Base-by-base conservation (phyloP, 1,140 invertebrate species). In the Camponotus pennsylvanicus region DNA sequence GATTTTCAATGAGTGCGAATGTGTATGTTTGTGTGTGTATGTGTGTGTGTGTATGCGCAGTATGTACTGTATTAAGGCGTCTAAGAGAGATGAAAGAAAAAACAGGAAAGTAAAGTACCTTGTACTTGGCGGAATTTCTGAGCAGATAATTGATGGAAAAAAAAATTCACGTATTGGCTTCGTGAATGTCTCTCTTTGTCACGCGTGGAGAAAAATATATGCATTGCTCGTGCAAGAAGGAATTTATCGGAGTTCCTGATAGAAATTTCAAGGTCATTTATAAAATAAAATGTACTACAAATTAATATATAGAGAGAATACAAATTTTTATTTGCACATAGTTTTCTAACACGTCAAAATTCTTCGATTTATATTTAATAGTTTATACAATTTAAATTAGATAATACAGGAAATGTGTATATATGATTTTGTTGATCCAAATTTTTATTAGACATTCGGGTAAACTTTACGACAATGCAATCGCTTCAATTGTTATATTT, bases 91-190 rank as follows among this genome's bases (percentile, higher is more conserved):
- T 67, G 9, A 85, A 59, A 66, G 73, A 42, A 37, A 42, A 37
- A 49, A 78, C 79, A 27, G 64, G 61, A 66, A 59, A 80, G 83
- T 67, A 21, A 78, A 85, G 76, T 86, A 79, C 84, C 15, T 89
- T 85, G 85, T 85, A 75, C 84, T 79, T 88, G 85, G 86, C 63
- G 69, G 78, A 87, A 83, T 87, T 89, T 92, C 92, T 93, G 90
- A 87, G 63, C 92, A 92, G 92, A 92, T 92, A 92, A 93, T 93
- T 93, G 91, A 86, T 63, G 63, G 85, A 40, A 85, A 85, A 87
- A 40, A 85, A 85, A 78, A 85, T 77, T 85, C 71, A 15, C 49
- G 42, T 85, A 77, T 42, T 32, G 73, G 37, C 32, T 66, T 86
- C 61, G 34, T 67, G 57, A 69, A 69, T 45, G 40, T 45, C 40